Evolutionary conservation across 2,888 invertebrate genomes (phyloP), one percentile per base, ranked within the genome.

Genomic region (Aleiodes testaceus): DNA sequence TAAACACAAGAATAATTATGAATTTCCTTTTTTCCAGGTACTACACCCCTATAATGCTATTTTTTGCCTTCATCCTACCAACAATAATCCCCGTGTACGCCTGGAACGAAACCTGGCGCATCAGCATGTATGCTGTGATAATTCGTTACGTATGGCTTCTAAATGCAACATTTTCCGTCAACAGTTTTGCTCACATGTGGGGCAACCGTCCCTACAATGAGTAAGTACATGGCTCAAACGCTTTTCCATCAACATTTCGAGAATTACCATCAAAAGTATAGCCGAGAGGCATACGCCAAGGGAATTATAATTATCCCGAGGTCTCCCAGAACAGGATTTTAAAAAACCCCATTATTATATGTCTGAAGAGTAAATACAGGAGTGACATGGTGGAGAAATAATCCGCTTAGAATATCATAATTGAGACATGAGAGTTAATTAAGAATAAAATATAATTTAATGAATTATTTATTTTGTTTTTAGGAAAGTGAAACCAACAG

Each of bases 81-180:
- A 88, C 89, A 1, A 18, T 89, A 30, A 80, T 91, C 11, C 91
- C 92, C 7, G 88, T 89, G 74, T 90, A 89, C 77, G 82, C 87
- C 72, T 92, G 92, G 92, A 88, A 88, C 53, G 92, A 93, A 82
- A 85, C 79, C 14, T 86, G 84, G 83, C 72, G 74, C 72, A 64
- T 84, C 73, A 80, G 83, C 70, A 74, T 81, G 44, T 78, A 81
- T 74, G 83, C 87, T n/a, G 84, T 83, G 74, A 78, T 87, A 72
- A 80, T 88, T 42, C 89, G 92, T 52, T 92, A 91, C 83, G 88
- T 89, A 20, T 84, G 88, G 78, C 87, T 89, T 0, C 88, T 92
- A 66, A 90, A 93, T 83, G 88, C 89, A 74, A 92, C 92, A 11
- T 92, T 92, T 90, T 84, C 89, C 66, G 91, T 92, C 73, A 92